Percentiles rank a stretch among this genome's conserved stretches.
Evolutionary conservation across 2,888 invertebrate genomes (phyloP).

Genomic region (Galerucella nymphaeae): DNA sequence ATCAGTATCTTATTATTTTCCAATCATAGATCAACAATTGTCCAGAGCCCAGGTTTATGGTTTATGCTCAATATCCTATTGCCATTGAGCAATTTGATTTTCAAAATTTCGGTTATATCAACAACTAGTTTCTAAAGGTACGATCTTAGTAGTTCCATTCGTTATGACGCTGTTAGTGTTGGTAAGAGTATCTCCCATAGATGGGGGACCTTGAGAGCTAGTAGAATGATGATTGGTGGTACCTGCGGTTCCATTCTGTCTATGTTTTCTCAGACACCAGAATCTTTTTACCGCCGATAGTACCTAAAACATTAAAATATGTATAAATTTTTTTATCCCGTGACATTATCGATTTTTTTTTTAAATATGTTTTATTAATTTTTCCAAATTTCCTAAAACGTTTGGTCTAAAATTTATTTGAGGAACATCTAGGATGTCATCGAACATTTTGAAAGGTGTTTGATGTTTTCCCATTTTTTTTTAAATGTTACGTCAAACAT

Average conservation of each 20-base stretch:
- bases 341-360: no score
- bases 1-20: not conserved
- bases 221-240: conserved; percentile 77
- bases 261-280: conserved; percentile 68
- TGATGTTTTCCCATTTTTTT: no score
- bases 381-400: no score
- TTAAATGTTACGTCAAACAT: no score
- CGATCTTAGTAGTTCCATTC: conserved; percentile 67
- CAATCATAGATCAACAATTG: not conserved
- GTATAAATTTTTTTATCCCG: not conserved
- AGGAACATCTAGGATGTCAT: no score
- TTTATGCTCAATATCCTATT: not conserved
- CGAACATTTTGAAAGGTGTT: no score
- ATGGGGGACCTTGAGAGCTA: conserved; percentile 84
- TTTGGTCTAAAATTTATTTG: no score
- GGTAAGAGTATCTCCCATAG: conserved; percentile 81
- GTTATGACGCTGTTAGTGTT: conserved; percentile 76
- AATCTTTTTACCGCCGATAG: conserved; percentile 76
- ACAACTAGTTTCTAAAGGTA: conserved; percentile 69
- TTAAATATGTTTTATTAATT: no score
- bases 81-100: not conserved
- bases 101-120: conserved; percentile 47
- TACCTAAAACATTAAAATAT: conserved; percentile 63
- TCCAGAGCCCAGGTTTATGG: not conserved
- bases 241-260: conserved; percentile 69